Percentiles rank a stretch among this genome's conserved stretches.
These are phyloP conservation scores for Reticulitermes speratus DNA, from an alignment of 1,140 invertebrate species.

Conservation along the genomic window DNA sequence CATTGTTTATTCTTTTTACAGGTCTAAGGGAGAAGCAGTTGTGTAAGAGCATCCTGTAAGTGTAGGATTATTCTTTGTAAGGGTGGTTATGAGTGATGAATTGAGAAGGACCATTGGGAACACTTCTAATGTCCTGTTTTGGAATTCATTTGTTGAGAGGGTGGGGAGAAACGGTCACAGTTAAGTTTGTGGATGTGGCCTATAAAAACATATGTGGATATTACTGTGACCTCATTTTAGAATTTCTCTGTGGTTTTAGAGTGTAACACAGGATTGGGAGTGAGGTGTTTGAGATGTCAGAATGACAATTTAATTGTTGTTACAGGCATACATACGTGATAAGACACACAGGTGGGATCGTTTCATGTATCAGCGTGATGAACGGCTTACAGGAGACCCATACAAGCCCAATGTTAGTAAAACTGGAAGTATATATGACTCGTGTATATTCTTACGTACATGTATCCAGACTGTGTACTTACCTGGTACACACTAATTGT, in stretches of 20 bases:
- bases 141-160: neutral
- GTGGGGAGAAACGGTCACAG: neutral
- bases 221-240: neutral
- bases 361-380: conserved; percentile 52
- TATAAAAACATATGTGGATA: neutral
- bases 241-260: neutral
- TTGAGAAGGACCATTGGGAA: neutral
- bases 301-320: neutral
- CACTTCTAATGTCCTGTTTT: neutral
- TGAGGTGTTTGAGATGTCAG: too few relatives aligned
- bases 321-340: neutral
- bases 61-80: neutral
- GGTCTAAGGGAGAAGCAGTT: too few relatives aligned
- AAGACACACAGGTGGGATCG: conserved; percentile 52
- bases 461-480: neutral
- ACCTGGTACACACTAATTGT: conserved; percentile 33
- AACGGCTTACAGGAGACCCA: conserved; percentile 52
- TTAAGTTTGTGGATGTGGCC: neutral
- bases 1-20: too few relatives aligned
- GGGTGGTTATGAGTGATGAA: neutral
- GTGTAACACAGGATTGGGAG: neutral
- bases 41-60: too few relatives aligned
- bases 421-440: conserved; percentile 30
- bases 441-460: neutral
- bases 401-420: conserved; percentile 55